phyloP scores from a whole-genome alignment of 2,888 invertebrate species.

The Drosophila histrio region DNA sequence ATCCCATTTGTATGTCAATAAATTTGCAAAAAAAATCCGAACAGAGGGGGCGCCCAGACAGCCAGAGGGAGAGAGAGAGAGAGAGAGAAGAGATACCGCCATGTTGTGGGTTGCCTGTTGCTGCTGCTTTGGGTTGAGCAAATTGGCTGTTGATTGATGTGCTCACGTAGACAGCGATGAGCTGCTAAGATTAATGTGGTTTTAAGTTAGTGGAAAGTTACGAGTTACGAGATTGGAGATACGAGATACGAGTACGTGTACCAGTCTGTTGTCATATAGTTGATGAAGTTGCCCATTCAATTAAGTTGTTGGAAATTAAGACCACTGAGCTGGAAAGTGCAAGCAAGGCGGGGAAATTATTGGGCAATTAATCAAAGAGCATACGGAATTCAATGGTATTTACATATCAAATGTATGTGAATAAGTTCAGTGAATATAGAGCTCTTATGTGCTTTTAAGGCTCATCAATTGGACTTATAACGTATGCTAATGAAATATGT shows the following conservation, averaged over 20 bases:
- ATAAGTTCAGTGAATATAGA: not conserved
- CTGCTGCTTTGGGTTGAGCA: slow-evolving; percentile 31
- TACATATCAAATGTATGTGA: not conserved
- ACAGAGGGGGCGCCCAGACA: slow-evolving; percentile 19
- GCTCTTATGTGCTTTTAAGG: not conserved
- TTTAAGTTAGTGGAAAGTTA: slow-evolving; percentile 70
- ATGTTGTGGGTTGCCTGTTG: slow-evolving; percentile 54
- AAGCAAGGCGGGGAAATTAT: slow-evolving; percentile 6
- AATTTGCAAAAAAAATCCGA: slow-evolving; percentile 56
- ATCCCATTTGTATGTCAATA: slow-evolving; percentile 78
- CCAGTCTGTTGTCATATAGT: not conserved
- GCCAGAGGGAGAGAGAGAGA: not conserved
- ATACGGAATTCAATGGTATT: not conserved
- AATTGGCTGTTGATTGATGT: slow-evolving; percentile 69
- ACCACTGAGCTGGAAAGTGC: slow-evolving; percentile 41
- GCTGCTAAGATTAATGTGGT: slow-evolving; percentile 66
- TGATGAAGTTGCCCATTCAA: slow-evolving; percentile 40
- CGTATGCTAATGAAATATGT: no score
- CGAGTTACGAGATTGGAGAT: slow-evolving; percentile 17
- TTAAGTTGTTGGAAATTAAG: slow-evolving; percentile 34
- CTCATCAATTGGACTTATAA: not conserved
- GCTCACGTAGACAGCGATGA: slow-evolving; percentile 54
- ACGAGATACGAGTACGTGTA: not conserved
- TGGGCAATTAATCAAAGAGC: slow-evolving; percentile 37
- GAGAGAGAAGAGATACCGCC: slow-evolving; percentile 20